Conservation (phyloP, 2,888 invertebrate species). For the Ferrisia virgata region DNA sequence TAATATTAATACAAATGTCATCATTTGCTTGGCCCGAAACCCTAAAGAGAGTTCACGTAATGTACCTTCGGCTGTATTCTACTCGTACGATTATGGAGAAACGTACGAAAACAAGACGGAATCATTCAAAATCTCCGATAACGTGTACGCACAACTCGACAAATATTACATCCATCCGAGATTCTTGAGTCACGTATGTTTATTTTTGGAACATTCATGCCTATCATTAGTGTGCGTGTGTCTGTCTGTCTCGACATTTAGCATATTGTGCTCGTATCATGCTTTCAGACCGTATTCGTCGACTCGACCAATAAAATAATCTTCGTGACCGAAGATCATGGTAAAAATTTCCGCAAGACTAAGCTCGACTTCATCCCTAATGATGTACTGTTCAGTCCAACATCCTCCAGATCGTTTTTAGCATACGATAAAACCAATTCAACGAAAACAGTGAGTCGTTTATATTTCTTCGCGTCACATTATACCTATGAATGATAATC, state of each 20-base stretch:
- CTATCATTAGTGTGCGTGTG: no score
- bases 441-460: constrained; percentile 60
- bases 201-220: neutral
- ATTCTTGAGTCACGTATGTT: constrained; percentile 73
- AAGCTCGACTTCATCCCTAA: constrained; percentile 72
- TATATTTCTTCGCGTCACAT: neutral
- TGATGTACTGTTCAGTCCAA: constrained; percentile 72
- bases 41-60: constrained; percentile 55
- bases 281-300: constrained; percentile 75
- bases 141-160: constrained; percentile 67
- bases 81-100: constrained; percentile 83
- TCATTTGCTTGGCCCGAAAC: constrained; percentile 80
- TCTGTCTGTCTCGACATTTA: neutral
- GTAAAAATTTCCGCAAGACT: constrained; percentile 63
- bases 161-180: constrained; percentile 83
- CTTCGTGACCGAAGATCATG: constrained; percentile 74
- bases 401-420: constrained; percentile 66
- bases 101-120: constrained; percentile 73
- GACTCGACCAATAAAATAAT: constrained; percentile 73
- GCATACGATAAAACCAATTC: constrained; percentile 71
- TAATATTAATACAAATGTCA: constrained; percentile 60
- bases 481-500: no score
- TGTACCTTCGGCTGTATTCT: constrained; percentile 71
- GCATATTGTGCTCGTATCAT: neutral
- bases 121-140: constrained; percentile 60